These are phyloP conservation scores for Dicranocentrus wangi DNA, from an alignment of 2,888 invertebrate genomes.

Conservation along the genomic window DNA sequence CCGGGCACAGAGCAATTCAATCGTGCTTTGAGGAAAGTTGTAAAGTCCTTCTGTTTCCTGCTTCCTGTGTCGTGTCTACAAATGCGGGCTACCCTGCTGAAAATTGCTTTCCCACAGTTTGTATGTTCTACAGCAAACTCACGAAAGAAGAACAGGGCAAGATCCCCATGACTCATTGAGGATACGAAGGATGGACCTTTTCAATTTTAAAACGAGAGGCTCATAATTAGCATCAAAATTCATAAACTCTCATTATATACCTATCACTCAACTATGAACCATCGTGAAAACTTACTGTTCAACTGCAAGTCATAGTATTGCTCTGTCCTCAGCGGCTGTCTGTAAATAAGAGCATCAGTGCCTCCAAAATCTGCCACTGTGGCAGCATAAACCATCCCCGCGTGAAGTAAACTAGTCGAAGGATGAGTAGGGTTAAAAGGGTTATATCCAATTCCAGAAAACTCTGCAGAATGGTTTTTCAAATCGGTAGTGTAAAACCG, in stretches of 20 bases:
- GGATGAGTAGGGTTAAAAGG: conserved; percentile 97
- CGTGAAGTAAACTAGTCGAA: conserved; percentile 89
- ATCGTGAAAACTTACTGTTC: conserved; percentile 89
- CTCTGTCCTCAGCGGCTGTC: conserved; percentile 91
- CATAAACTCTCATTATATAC: too few species aligned
- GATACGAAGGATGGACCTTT: conserved; percentile 92
- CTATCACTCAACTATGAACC: too few species aligned
- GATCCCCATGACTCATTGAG: conserved; percentile 88
- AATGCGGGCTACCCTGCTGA: conserved; percentile 93
- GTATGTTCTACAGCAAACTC: conserved; percentile 94
- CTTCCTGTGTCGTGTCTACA: conserved; percentile 96
- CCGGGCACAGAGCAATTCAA: conserved; percentile 97
- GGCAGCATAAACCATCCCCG: conserved; percentile 91
- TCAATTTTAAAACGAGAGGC: conserved; percentile 13
- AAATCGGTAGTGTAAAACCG: conserved; percentile 80
- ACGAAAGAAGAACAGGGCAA: conserved; percentile 93
- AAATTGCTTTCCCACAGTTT: conserved; percentile 94
- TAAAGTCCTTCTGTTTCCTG: conserved; percentile 91
- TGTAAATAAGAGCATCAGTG: conserved; percentile 94
- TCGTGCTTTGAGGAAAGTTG: conserved; percentile 93
- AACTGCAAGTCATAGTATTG: conserved; percentile 93
- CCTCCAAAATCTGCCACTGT: conserved; percentile 94
- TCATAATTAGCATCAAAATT: too few species aligned
- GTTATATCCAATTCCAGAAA: conserved; percentile 89
- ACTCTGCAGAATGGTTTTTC: conserved; percentile 77